Percentiles rank a stretch among this genome's conserved stretches.
These are phyloP conservation scores for Drosophila elegans DNA, from an alignment of 1,140 invertebrate species.

Conservation along the genomic window DNA sequence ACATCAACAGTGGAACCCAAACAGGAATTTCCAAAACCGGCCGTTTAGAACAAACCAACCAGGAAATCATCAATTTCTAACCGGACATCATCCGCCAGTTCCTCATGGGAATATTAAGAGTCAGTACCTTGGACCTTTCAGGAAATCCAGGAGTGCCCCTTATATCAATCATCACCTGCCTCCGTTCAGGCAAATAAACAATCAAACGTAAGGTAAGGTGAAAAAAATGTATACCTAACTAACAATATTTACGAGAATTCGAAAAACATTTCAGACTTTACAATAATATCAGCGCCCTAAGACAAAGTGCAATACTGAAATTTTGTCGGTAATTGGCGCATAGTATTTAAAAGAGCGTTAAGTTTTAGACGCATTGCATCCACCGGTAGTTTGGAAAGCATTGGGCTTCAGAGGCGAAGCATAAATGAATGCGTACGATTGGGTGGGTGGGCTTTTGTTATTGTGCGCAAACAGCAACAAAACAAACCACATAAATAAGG, in stretches of 20 bases:
- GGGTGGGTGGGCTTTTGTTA: conserved; percentile 2
- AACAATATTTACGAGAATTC: too few relatives aligned
- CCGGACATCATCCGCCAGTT: background rate
- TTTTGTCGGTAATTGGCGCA: too few relatives aligned
- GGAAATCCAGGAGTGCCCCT: background rate
- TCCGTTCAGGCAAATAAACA: background rate
- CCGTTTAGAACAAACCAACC: background rate
- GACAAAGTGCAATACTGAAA: too few relatives aligned
- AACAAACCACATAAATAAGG: conserved; percentile 42
- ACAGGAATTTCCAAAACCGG: background rate
- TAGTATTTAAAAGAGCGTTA: background rate
- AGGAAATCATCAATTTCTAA: background rate
- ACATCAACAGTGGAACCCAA: background rate
- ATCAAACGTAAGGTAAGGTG: background rate
- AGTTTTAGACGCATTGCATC: background rate
- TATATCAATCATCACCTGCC: background rate
- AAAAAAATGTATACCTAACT: background rate
- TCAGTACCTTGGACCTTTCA: too few relatives aligned
- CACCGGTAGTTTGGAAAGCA: background rate
- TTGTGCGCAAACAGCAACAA: conserved; percentile 42
- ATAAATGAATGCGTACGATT: conserved; percentile 7
- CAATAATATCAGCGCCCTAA: too few relatives aligned
- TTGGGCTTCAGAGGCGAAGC: background rate
- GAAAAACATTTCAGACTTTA: too few relatives aligned
- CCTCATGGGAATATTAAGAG: too few relatives aligned